Percentiles rank a stretch among this genome's conserved stretches.
Conservation (phyloP, 2,797 vertebrate species). For the Lacerta viridis region DNA sequence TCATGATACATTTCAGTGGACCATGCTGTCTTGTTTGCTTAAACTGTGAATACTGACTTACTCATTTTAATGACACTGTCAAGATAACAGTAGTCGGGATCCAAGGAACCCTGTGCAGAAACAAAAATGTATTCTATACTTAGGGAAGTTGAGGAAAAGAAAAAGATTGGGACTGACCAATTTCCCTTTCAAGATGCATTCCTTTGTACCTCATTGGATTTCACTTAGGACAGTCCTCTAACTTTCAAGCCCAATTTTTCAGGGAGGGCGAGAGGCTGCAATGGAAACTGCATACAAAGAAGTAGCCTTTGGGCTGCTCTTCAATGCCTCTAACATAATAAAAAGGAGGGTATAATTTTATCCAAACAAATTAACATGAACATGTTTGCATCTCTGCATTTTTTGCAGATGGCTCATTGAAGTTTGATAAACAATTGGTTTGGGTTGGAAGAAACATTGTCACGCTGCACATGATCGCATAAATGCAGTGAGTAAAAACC, state of each 20-base stretch:
- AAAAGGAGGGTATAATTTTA: background rate
- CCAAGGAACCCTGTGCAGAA: too few species aligned
- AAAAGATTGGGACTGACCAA: background rate
- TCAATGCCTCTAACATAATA: constrained; percentile 18
- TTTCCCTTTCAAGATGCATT: background rate
- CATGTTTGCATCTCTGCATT: constrained; percentile 42
- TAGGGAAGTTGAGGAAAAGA: too few species aligned
- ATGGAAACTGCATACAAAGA: background rate
- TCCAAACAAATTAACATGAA: constrained; percentile 51
- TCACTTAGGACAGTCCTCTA: background rate
- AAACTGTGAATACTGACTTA: background rate
- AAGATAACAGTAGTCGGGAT: background rate
- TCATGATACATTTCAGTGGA: constrained; percentile 1
- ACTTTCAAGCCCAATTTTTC: background rate
- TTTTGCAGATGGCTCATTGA: constrained; percentile 60
- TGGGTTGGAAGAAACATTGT: constrained; percentile 60
- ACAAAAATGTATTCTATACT: background rate
- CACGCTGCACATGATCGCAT: constrained; percentile 64
- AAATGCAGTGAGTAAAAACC: background rate
- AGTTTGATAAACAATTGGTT: constrained; percentile 71
- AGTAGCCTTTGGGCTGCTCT: background rate
- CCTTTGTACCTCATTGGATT: background rate
- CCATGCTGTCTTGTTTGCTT: constrained; percentile 21
- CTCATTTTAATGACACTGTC: constrained; percentile 2
- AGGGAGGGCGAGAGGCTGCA: too few species aligned